Conservation (phyloP, 2,888 invertebrate species). For the Prenolepis imparis region DNA sequence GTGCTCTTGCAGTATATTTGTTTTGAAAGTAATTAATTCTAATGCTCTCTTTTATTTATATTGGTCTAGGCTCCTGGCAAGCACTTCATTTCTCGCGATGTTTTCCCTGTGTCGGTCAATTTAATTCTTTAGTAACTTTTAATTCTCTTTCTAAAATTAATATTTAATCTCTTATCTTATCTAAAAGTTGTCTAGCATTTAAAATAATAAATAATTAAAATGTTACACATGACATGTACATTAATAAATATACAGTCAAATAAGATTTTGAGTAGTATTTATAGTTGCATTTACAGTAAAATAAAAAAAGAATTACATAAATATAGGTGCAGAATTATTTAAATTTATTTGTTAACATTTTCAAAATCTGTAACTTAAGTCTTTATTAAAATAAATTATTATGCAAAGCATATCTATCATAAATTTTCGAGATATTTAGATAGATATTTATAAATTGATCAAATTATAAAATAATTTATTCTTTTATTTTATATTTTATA, state of each 20-base stretch:
- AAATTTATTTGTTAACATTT: not conserved
- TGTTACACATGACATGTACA: not conserved
- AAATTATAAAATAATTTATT: not conserved
- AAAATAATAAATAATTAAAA: not conserved
- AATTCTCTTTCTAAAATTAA: not conserved
- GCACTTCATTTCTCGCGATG: not conserved
- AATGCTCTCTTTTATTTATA: not conserved
- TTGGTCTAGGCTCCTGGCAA: not conserved
- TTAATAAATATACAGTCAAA: not conserved
- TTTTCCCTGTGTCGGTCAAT: not conserved
- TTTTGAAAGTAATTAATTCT: constrained; percentile 56
- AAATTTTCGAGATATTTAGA: not conserved
- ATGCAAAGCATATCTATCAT: not conserved
- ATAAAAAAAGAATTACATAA: not conserved
- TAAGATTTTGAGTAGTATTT: not conserved
- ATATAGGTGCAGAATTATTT: not conserved
- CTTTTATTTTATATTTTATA: not conserved
- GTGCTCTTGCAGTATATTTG: constrained; percentile 22
- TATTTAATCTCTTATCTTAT: not conserved
- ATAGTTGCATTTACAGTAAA: not conserved
- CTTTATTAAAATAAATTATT: not conserved
- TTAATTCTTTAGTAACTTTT: not conserved
- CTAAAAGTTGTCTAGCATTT: not conserved
- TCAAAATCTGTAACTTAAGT: not conserved
- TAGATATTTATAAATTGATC: not conserved